These are phyloP conservation scores for Helostoma temminkii DNA, from an alignment of 2,797 vertebrate species.

Conservation along the genomic window DNA sequence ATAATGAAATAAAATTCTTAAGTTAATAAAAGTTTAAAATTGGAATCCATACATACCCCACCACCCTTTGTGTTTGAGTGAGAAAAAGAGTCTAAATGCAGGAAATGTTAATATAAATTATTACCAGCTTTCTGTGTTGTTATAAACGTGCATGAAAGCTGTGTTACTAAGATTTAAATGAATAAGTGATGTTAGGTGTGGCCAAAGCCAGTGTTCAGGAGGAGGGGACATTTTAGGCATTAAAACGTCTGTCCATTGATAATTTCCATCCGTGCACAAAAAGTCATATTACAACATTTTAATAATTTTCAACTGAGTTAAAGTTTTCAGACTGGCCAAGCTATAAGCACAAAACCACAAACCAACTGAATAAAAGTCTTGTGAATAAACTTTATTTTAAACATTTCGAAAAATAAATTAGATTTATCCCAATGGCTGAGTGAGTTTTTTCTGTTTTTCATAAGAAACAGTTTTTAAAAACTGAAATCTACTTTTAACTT, in stretches of 20 bases:
- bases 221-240: neutral
- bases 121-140: constrained; percentile 5
- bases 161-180: neutral
- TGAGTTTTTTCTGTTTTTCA: too few relatives aligned
- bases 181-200: neutral
- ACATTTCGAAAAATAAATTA: too few relatives aligned
- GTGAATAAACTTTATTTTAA: too few relatives aligned
- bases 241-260: neutral
- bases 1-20: too few relatives aligned
- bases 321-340: neutral
- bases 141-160: neutral
- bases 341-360: neutral
- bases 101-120: too few relatives aligned
- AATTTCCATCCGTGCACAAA: neutral
- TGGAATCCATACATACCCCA: neutral
- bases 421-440: neutral
- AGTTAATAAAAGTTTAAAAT: neutral
- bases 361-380: too few relatives aligned
- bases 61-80: neutral
- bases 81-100: neutral
- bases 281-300: neutral
- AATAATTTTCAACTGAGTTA: constrained; percentile 1
- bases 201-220: neutral
- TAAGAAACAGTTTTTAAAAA: too few relatives aligned
- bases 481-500: constrained; percentile 32